Evolutionary conservation across 2,888 invertebrate species (phyloP).

Genomic region (Spilosoma lubricipeda): DNA sequence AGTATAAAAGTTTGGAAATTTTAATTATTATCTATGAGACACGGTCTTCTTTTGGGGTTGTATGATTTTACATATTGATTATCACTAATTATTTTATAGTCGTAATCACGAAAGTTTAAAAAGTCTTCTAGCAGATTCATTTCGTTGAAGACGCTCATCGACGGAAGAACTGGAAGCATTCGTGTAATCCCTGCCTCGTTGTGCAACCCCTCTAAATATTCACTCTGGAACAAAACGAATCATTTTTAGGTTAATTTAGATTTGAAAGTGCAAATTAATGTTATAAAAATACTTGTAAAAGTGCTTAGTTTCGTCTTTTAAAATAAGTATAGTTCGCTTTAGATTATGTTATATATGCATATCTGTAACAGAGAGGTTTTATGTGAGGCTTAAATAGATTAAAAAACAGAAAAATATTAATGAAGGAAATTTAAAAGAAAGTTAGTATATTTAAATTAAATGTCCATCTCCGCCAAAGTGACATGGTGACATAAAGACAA

Average conservation of each 20-base stretch:
- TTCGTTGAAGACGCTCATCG: constrained; percentile 75
- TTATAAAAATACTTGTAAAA: not conserved
- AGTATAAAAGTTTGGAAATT: not conserved
- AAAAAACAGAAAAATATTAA: too few species aligned
- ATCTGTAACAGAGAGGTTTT: too few species aligned
- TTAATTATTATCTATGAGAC: constrained; percentile 47
- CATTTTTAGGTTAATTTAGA: not conserved
- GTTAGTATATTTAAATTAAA: too few species aligned
- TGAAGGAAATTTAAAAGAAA: too few species aligned
- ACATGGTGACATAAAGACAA: too few species aligned
- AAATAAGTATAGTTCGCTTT: not conserved
- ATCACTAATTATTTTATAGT: constrained; percentile 69
- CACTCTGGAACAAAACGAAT: constrained; percentile 62
- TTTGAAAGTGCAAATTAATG: not conserved
- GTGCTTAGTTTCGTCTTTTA: too few species aligned
- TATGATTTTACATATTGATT: constrained; percentile 68
- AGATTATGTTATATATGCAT: too few species aligned
- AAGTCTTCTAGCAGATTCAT: constrained; percentile 74
- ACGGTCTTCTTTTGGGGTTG: constrained; percentile 57
- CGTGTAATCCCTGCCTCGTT: constrained; percentile 69
- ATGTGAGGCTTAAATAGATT: too few species aligned
- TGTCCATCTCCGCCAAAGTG: too few species aligned
- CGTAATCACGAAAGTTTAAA: constrained; percentile 78
- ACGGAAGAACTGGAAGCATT: constrained; percentile 68
- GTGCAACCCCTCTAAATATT: constrained; percentile 74